phyloP scores from a whole-genome alignment of 2,113 vertebrate genomes.

The Callionymus lyra region DNA sequence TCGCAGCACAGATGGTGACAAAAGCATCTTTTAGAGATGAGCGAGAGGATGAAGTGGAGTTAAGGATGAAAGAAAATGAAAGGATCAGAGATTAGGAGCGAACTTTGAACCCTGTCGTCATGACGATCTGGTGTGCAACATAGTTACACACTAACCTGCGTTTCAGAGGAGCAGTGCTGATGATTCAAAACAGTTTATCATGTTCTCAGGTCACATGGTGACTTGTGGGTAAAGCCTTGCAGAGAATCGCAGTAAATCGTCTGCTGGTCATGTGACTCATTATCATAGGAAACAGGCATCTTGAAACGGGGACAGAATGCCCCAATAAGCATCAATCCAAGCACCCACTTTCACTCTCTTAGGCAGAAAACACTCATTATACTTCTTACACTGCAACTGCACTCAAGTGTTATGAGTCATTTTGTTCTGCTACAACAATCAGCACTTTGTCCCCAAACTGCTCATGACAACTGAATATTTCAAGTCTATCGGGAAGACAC shows the following conservation, averaged over 20 bases:
- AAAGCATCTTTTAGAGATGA: conserved; percentile 33
- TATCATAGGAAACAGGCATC: conserved; percentile 16
- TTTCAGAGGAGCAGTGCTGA: conserved; percentile 34
- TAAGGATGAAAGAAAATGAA: conserved; percentile 23
- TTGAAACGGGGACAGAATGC: conserved; percentile 32
- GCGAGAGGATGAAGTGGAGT: conserved; percentile 8
- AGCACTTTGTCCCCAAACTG: conserved; percentile 1
- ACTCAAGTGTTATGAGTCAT: conserved; percentile 13
- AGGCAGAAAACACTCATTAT: conserved; percentile 43
- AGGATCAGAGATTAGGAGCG: conserved; percentile 47
- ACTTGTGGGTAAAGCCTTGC: conserved; percentile 14
- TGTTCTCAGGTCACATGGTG: conserved; percentile 8
- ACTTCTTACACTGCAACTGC: conserved; percentile 9
- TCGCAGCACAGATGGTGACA: conserved; percentile 38
- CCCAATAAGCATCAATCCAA: conserved; percentile 45
- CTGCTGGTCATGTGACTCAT: conserved; percentile 19
- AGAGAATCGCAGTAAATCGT: conserved; percentile 14
- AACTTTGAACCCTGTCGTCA: not conserved
- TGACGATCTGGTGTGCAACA: too few relatives aligned
- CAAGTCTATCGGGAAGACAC: too few relatives aligned
- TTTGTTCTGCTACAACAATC: conserved; percentile 13
- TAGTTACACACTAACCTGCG: too few relatives aligned
- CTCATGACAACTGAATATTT: too few relatives aligned
- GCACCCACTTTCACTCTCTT: conserved; percentile 27
- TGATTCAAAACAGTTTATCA: conserved; percentile 31